A percentile compares a stretch with the other conserved stretches of the same genome.
phyloP scores from a whole-genome alignment of 2,113 vertebrate genomes.

The Prietella phreatophila region DNA sequence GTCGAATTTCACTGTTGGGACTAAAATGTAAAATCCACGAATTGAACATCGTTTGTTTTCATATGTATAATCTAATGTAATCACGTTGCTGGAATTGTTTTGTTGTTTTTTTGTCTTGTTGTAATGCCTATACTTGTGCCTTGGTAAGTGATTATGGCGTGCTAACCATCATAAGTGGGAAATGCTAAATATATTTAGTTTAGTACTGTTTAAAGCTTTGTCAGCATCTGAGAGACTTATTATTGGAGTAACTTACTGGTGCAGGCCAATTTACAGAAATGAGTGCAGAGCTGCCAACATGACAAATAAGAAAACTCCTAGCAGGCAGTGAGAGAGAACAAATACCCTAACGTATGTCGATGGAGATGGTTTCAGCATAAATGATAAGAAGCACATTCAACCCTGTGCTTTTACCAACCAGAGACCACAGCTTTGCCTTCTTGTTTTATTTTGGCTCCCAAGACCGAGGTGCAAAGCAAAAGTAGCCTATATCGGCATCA shows the following conservation, averaged over 20 bases:
- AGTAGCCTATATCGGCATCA: neutral
- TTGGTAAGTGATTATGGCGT: neutral
- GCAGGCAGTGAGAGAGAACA: too few species aligned
- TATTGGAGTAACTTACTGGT: constrained; percentile 9
- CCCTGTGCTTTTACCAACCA: neutral
- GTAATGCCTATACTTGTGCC: neutral
- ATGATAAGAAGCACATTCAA: neutral
- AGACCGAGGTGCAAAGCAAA: neutral
- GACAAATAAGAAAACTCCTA: neutral
- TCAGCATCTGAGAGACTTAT: constrained; percentile 1
- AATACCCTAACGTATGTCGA: neutral
- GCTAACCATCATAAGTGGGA: neutral
- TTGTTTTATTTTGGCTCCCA: neutral
- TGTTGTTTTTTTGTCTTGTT: neutral
- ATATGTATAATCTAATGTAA: neutral
- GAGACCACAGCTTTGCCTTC: neutral
- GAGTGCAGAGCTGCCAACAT: neutral
- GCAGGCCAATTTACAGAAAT: constrained; percentile 5
- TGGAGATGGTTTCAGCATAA: neutral
- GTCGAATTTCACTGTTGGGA: neutral
- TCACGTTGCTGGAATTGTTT: neutral
- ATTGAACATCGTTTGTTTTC: neutral
- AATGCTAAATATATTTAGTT: neutral
- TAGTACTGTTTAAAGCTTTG: neutral
- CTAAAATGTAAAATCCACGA: neutral